Conservation (phyloP, 1,140 invertebrate species). For the Glomeris maerens region DNA sequence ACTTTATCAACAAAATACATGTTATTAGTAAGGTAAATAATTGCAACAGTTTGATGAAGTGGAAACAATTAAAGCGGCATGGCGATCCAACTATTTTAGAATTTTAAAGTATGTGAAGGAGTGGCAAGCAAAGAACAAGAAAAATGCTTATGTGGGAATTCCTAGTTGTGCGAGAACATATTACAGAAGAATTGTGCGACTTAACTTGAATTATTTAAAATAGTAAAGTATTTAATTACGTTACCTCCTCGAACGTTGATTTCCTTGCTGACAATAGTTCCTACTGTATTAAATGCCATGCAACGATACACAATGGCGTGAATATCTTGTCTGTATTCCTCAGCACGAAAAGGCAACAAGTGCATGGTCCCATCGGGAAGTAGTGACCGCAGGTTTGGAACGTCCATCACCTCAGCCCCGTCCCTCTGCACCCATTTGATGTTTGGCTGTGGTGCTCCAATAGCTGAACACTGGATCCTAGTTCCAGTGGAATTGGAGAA, state of each 20-base stretch:
- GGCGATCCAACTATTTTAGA: too few relatives aligned
- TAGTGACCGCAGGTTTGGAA: constrained; percentile 19
- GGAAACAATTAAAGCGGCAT: too few relatives aligned
- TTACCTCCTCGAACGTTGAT: constrained; percentile 11
- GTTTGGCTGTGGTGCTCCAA: constrained; percentile 17
- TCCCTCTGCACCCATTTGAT: constrained; percentile 20
- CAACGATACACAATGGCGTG: constrained; percentile 31
- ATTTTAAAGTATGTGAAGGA: too few relatives aligned
- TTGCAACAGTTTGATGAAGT: too few relatives aligned
- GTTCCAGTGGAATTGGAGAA: constrained; percentile 21
- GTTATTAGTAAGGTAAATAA: too few relatives aligned
- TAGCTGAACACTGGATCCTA: constrained; percentile 15
- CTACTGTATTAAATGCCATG: constrained; percentile 20
- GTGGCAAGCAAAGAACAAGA: background rate
- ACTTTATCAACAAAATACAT: too few relatives aligned
- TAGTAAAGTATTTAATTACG: too few relatives aligned
- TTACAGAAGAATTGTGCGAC: too few relatives aligned
- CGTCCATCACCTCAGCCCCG: constrained; percentile 14
- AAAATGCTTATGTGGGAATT: background rate
- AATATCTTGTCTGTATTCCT: constrained; percentile 53
- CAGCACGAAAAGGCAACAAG: constrained; percentile 57
- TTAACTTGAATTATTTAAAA: too few relatives aligned
- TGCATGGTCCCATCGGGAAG: constrained; percentile 65
- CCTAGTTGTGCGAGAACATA: background rate
- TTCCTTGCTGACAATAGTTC: constrained; percentile 11